These are phyloP conservation scores for Mactra quadrangularis DNA, from an alignment of 1,140 invertebrate species.

Conservation along the genomic window DNA sequence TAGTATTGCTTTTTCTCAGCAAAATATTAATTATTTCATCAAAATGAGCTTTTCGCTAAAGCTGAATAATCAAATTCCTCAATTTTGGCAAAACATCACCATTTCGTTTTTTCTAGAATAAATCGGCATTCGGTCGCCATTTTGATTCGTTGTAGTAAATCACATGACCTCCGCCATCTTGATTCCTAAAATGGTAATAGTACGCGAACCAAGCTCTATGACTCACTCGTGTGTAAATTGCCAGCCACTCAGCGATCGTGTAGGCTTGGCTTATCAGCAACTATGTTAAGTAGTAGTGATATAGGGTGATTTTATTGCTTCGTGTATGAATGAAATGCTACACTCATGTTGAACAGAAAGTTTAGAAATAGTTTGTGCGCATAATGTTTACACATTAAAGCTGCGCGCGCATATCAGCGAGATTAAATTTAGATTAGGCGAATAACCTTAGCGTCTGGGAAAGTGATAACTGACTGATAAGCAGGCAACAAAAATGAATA, in stretches of 20 bases:
- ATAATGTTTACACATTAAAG: constrained; percentile 5
- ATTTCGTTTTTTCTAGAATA: no score
- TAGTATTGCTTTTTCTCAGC: no score
- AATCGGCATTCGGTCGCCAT: constrained; percentile 17
- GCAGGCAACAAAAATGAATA: neutral
- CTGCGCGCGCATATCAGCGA: constrained; percentile 22
- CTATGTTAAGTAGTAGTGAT: neutral
- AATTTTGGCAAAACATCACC: no score
- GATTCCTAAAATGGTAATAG: constrained; percentile 11
- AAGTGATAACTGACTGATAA: neutral
- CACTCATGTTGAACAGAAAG: neutral
- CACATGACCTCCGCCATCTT: constrained; percentile 41
- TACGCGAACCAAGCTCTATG: constrained; percentile 14
- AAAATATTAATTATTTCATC: no score
- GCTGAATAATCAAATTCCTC: no score
- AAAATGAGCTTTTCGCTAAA: no score
- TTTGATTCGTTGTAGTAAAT: neutral
- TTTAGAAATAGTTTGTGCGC: neutral
- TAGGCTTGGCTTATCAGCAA: constrained; percentile 45
- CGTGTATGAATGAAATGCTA: constrained; percentile 35
- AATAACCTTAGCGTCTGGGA: neutral
- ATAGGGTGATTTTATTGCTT: neutral
- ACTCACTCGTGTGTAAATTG: constrained; percentile 31
- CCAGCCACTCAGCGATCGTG: neutral
- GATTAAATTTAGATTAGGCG: constrained; percentile 28